Evolutionary conservation across 2,113 vertebrate species (phyloP).

Genomic region (Nibea coibor): DNA sequence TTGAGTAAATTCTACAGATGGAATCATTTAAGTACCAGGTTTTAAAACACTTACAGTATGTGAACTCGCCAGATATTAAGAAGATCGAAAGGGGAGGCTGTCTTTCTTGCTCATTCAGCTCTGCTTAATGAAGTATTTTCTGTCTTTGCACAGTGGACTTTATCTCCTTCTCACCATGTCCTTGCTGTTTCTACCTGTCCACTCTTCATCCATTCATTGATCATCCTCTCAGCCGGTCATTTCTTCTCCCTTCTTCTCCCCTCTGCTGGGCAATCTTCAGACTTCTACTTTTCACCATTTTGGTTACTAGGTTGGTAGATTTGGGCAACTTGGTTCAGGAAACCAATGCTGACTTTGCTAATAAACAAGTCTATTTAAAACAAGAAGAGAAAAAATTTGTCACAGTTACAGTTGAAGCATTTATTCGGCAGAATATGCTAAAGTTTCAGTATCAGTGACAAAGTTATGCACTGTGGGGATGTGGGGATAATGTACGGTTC

Average conservation of each 20-base stretch:
- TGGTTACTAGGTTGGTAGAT: neutral
- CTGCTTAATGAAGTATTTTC: constrained; percentile 14
- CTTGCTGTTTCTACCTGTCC: constrained; percentile 1
- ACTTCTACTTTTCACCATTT: neutral
- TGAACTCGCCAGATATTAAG: constrained; percentile 47
- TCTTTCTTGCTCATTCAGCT: constrained; percentile 5
- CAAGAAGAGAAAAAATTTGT: neutral
- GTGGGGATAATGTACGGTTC: neutral
- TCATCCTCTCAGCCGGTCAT: constrained; percentile 12
- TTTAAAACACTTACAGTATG: constrained; percentile 66
- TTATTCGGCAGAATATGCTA: neutral
- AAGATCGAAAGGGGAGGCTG: neutral
- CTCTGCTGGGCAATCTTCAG: neutral
- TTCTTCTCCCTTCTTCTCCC: constrained; percentile 5
- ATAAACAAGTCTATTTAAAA: neutral
- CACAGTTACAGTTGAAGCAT: neutral
- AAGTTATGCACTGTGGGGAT: neutral
- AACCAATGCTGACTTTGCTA: neutral
- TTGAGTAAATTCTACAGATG: constrained; percentile 68
- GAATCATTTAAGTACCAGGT: constrained; percentile 53
- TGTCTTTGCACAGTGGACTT: neutral
- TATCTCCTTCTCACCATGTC: neutral
- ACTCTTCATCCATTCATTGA: constrained; percentile 22
- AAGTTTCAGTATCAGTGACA: neutral
- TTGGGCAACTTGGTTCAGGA: neutral